These are phyloP conservation scores for Podabrus alpinus DNA, from an alignment of 2,888 invertebrate species.

Conservation along the genomic window DNA sequence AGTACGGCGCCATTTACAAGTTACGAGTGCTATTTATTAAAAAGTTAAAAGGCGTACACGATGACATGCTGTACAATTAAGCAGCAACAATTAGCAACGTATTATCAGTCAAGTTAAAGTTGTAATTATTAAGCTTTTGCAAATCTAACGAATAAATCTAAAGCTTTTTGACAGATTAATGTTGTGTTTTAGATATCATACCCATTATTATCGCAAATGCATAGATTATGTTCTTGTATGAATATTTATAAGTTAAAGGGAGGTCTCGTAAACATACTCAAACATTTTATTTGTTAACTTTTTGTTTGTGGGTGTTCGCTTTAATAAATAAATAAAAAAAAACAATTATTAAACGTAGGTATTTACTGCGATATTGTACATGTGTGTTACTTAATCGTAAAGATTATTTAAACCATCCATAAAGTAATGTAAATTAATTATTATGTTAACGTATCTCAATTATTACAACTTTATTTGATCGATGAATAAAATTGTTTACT, in stretches of 20 bases:
- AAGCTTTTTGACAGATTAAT: slow-evolving; percentile 27
- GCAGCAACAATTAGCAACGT: slow-evolving; percentile 13
- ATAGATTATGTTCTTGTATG: slow-evolving; percentile 21
- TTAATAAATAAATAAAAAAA: background rate
- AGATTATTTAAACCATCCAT: background rate
- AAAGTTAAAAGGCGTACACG: background rate
- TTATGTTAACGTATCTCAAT: slow-evolving; percentile 3
- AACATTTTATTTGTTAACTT: slow-evolving; percentile 15
- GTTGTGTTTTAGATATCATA: slow-evolving; percentile 31
- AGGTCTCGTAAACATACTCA: slow-evolving; percentile 21
- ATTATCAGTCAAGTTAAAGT: slow-evolving; percentile 20
- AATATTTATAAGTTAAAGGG: slow-evolving; percentile 36
- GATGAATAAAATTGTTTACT: slow-evolving; percentile 7
- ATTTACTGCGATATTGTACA: background rate
- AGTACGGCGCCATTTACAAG: background rate
- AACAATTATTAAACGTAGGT: background rate
- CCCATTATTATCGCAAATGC: slow-evolving; percentile 30
- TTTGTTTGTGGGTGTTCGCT: slow-evolving; percentile 17
- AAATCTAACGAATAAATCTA: slow-evolving; percentile 24
- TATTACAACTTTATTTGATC: slow-evolving; percentile 11
- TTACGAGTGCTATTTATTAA: background rate
- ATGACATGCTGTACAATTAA: slow-evolving; percentile 11
- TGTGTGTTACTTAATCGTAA: slow-evolving; percentile 4
- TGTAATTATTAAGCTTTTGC: slow-evolving; percentile 25
- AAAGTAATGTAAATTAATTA: slow-evolving; percentile 16